Conservation (phyloP, 2,797 vertebrate genomes). For the Fringilla coelebs region DNA sequence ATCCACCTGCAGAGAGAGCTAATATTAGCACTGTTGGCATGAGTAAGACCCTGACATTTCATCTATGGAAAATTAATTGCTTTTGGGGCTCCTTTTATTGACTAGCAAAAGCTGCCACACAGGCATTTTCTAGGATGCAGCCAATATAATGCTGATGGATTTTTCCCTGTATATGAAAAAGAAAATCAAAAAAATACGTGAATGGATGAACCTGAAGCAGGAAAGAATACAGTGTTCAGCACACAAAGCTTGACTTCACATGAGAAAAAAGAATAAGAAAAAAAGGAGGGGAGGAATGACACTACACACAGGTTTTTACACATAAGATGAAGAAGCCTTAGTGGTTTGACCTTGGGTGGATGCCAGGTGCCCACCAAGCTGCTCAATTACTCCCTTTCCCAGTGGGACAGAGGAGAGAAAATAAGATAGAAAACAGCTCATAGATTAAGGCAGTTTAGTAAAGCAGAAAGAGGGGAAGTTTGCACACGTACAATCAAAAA, state of each 20-base stretch:
- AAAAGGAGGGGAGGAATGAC: fast-evolving
- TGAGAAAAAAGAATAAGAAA: not conserved
- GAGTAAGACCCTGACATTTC: not conserved
- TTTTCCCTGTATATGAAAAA: not conserved
- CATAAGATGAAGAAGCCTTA: not conserved
- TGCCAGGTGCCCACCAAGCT: not conserved
- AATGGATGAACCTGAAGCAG: not conserved
- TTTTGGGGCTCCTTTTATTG: not conserved
- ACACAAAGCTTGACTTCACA: not conserved
- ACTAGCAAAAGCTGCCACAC: not conserved
- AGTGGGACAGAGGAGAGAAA: not conserved
- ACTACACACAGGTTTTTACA: not conserved
- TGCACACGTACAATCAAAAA: not conserved
- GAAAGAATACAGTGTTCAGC: not conserved
- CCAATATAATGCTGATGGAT: not conserved
- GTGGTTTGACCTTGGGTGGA: not conserved
- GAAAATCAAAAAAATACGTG: not conserved
- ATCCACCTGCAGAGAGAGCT: not conserved
- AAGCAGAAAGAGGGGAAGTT: not conserved
- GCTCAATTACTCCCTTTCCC: not conserved
- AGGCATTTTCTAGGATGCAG: not conserved
- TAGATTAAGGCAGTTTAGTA: not conserved
- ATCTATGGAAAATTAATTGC: not conserved
- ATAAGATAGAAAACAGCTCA: not conserved
- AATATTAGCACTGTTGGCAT: not conserved